Base-by-base conservation (phyloP, 2,797 vertebrate species). In the Bradypodion ventrale region DNA sequence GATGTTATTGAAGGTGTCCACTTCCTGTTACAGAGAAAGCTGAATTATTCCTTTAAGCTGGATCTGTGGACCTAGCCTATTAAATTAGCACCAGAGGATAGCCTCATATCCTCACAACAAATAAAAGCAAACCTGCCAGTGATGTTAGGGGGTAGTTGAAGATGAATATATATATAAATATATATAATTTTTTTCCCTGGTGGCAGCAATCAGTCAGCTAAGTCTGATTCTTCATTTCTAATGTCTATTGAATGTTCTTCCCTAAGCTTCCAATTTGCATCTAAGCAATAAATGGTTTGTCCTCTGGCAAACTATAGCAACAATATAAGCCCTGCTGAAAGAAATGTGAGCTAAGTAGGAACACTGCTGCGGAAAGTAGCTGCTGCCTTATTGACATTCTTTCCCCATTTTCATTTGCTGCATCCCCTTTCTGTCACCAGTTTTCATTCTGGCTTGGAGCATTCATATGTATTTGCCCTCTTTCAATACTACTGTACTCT, bases 181-280 rank as follows among this genome's bases (percentile, higher is more conserved):
- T 32, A n/a, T n/a, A n/a, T n/a, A n/a, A n/a, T n/a, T n/a, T n/a
- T n/a, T n/a, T n/a, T n/a, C n/a, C n/a, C 21, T 6, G 35, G 60
- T 32, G 15, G 27, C 40, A 79, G 44, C 37, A 46, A 60, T 46
- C 40, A 1, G 1, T 4, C 21, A 21, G 29, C 2, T 0, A 0
- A 0, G 0, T 2, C 29, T 49, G 0, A 16, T 56, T 62, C 27
- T n/a, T n/a, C 21, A 3, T 29, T 63, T 2, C 2, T 74, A 15
- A 7, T 10, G 0, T 5, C 7, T 60, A 1, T 5, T 37, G 49
- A 0, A 42, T 0, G 29, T 56, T 49, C 25, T 66, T 12, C 0
- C 1, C 56, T 35, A 42, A 29, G 12, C 63, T 80, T 46, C 12
- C 7, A 19, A 42, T 13, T 27, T 12, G 37, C 7, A 80, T 52